A percentile compares a stretch with the other conserved stretches of the same genome.
These are phyloP conservation scores for Umimayanthus chanpuru DNA, from an alignment of 92 coral and sea anemone genomes.

Conservation along the genomic window DNA sequence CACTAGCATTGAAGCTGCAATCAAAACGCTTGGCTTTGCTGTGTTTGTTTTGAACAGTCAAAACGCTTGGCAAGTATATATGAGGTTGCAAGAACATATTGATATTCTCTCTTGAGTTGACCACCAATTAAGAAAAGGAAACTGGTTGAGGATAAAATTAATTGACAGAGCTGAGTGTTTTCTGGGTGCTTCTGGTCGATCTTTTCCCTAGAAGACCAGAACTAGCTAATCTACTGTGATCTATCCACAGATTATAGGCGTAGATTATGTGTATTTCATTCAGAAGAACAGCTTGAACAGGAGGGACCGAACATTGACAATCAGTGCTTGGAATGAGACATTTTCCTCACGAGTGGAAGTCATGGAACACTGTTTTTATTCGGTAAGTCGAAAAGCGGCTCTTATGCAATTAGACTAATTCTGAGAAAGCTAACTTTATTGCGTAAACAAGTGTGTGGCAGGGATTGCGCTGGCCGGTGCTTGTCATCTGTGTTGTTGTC, in stretches of 20 bases:
- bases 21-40: neutral
- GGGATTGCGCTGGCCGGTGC: neutral
- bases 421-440: neutral
- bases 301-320: conserved; percentile 82
- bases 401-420: neutral
- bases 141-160: neutral
- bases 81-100: no score
- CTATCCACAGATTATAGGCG: conserved; percentile 85
- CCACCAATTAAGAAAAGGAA: neutral
- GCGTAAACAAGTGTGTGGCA: neutral
- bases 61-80: neutral
- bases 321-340: conserved; percentile 92
- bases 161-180: neutral
- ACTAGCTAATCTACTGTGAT: neutral
- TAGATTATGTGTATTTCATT: conserved; percentile 90
- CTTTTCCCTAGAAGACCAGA: neutral
- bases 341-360: conserved; percentile 92
- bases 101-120: neutral
- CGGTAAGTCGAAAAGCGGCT: conserved; percentile 67
- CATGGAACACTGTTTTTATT: conserved; percentile 85
- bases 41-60: neutral
- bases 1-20: neutral
- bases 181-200: neutral
- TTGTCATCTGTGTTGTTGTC: neutral
- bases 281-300: conserved; percentile 90